A percentile compares a stretch with the other conserved stretches of the same genome.
Conservation (phyloP, 2,797 vertebrate species). For the Austrolebias charrua region DNA sequence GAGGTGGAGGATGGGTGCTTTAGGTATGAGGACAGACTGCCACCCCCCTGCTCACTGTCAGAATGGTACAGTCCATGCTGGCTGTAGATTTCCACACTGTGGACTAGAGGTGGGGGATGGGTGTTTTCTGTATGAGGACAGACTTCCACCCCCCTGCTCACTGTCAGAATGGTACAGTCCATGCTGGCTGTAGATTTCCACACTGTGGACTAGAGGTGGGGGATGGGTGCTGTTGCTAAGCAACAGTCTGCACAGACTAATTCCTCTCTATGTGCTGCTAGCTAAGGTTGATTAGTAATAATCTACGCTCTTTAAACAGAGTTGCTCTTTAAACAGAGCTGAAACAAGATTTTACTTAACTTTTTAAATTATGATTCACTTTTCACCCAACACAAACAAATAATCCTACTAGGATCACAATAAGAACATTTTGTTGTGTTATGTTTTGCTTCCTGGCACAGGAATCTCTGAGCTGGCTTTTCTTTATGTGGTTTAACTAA, state of each 20-base stretch:
- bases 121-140: too few species aligned
- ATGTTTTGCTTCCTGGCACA: slow-evolving; percentile 1
- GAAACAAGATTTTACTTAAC: slow-evolving; percentile 3
- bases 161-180: slow-evolving; percentile 72
- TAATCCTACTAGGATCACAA: too few species aligned
- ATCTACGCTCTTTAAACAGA: slow-evolving; percentile 24
- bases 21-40: too few species aligned
- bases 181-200: slow-evolving; percentile 76
- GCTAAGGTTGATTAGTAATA: slow-evolving; percentile 48
- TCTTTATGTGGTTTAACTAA: slow-evolving; percentile 9
- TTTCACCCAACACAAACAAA: background rate
- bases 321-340: slow-evolving; percentile 20
- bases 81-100: too few species aligned
- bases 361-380: slow-evolving; percentile 8
- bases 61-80: slow-evolving; percentile 73
- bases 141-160: background rate
- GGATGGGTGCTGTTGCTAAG: slow-evolving; percentile 76
- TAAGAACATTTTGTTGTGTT: background rate
- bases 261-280: slow-evolving; percentile 65
- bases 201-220: slow-evolving; percentile 70
- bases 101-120: too few species aligned
- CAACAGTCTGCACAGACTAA: slow-evolving; percentile 64
- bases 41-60: slow-evolving; percentile 22
- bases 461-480: slow-evolving; percentile 3
- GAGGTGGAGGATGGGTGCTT: too few species aligned